A percentile compares a stretch with the other conserved stretches of the same genome.
These are phyloP conservation scores for Asobara japonica DNA, from an alignment of 1,140 invertebrate species.

Conservation along the genomic window DNA sequence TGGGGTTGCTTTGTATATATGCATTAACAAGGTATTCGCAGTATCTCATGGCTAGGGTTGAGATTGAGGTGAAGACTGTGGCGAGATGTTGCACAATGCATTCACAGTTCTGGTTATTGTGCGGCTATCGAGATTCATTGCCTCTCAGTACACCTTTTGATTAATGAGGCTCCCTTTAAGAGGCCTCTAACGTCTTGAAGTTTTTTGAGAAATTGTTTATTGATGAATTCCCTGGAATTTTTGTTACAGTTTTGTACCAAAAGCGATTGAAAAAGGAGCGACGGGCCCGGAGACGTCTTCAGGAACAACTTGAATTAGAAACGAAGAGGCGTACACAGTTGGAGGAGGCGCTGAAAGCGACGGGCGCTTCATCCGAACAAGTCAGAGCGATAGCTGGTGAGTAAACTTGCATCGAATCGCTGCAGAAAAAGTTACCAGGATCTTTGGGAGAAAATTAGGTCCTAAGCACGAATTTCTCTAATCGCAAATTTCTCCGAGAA, in stretches of 20 bases:
- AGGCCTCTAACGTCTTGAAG: not conserved
- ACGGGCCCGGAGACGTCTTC: constrained; percentile 80
- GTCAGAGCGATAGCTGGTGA: constrained; percentile 82
- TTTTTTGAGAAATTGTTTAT: not conserved
- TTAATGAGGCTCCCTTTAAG: not conserved
- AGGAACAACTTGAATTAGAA: constrained; percentile 85
- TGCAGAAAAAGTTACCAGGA: not conserved
- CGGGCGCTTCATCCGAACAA: constrained; percentile 79
- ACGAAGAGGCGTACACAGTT: constrained; percentile 79
- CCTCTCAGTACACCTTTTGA: not conserved
- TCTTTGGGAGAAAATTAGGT: no score
- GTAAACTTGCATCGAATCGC: constrained; percentile 11
- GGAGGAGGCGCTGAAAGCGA: constrained; percentile 82
- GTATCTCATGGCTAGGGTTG: constrained; percentile 16
- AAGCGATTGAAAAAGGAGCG: constrained; percentile 88
- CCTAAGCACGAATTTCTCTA: no score
- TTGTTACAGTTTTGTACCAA: constrained; percentile 82
- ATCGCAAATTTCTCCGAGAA: no score
- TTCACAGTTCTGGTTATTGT: constrained; percentile 23
- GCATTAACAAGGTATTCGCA: constrained; percentile 20
- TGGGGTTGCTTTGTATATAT: constrained; percentile 17
- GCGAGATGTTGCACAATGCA: constrained; percentile 33
- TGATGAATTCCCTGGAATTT: constrained; percentile 44
- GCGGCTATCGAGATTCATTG: not conserved
- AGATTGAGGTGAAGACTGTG: constrained; percentile 22